Evolutionary conservation across 2,113 vertebrate species (phyloP), one percentile per base, ranked within the genome.

Genomic region (Bombycilla garrulus): DNA sequence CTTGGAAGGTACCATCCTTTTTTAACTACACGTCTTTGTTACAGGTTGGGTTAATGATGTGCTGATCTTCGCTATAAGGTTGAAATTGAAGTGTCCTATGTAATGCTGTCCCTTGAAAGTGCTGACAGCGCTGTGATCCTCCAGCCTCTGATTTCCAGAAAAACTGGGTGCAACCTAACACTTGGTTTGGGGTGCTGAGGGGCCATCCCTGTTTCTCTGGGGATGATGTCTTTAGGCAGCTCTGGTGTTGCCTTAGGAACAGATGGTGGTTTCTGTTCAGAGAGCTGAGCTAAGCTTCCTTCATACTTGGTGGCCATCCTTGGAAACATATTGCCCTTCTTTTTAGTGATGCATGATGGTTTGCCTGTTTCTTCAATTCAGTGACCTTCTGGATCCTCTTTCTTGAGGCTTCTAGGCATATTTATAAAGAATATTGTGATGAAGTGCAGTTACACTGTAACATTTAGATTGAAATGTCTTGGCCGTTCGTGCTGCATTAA

Each of bases 1-100:
- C 74, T 92, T 78, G 53, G 88, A 96, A 97, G 97, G 97, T 97
- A 97, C 93, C 45, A 82, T 40, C 60, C 81, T 93, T 94, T 96
- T 89, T 77, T 48, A 67, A 79, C 95, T 96, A 17, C 19, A 0
- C 44, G 35, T 15, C 53, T 88, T 92, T 60, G 44, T 92, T 78
- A 24, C 28, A 77, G 78, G 47, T 78, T 71, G 86, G 47, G 66
- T 74, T 94, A 53, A 69, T 40, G 81, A 50, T 72, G 45, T 1
- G 1, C 65, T 64, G 73, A 12, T 57, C 45, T 93, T 69, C 90
- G 47, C 76, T 81, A 54, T 60, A 66, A 28, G 93, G 50, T 90
- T 0, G 2, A 16, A 51, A 38, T 20, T 13, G 82, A 86, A 54
- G 1, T 58, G 38, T 47, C 35, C 70, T 86, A 40, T 5, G 25